Percentiles rank a stretch among this genome's conserved stretches.
These are phyloP conservation scores for Bagarius yarrelli DNA, from an alignment of 2,113 vertebrate species.

Conservation along the genomic window DNA sequence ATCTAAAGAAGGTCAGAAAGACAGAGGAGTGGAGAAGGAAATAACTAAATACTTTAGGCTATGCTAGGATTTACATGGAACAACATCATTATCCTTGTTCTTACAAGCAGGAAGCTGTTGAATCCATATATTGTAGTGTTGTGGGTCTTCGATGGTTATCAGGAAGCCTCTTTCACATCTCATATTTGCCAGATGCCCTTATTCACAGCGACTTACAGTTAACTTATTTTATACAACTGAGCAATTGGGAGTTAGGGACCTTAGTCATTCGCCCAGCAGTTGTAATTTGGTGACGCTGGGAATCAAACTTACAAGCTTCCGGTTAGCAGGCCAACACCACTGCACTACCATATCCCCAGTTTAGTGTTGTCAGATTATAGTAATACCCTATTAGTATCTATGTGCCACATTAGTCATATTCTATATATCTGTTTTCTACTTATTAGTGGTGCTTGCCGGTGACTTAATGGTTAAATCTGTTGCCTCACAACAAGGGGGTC, in stretches of 20 bases:
- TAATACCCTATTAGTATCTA: background rate
- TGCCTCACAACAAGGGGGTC: too few species aligned
- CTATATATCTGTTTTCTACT: background rate
- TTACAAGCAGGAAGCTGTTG: background rate
- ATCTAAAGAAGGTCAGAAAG: background rate
- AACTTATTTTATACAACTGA: too few species aligned
- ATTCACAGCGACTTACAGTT: too few species aligned
- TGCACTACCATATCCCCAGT: background rate
- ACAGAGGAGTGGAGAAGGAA: constrained; percentile 7
- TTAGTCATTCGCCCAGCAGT: too few species aligned
- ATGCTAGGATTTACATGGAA: background rate
- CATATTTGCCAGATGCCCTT: too few species aligned
- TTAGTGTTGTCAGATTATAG: background rate
- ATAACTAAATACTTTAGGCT: background rate
- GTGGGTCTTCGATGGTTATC: constrained; percentile 18
- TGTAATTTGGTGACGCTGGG: too few species aligned
- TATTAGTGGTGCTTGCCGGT: too few species aligned
- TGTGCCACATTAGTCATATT: background rate
- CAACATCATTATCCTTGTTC: background rate
- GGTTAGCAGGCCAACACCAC: too few species aligned
- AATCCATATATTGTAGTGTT: background rate
- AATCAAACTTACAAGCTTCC: too few species aligned
- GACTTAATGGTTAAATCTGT: too few species aligned
- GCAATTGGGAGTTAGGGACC: too few species aligned
- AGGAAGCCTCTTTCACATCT: background rate